Conservation (phyloP, 1,140 invertebrate genomes). For the Drosophila auraria region DNA sequence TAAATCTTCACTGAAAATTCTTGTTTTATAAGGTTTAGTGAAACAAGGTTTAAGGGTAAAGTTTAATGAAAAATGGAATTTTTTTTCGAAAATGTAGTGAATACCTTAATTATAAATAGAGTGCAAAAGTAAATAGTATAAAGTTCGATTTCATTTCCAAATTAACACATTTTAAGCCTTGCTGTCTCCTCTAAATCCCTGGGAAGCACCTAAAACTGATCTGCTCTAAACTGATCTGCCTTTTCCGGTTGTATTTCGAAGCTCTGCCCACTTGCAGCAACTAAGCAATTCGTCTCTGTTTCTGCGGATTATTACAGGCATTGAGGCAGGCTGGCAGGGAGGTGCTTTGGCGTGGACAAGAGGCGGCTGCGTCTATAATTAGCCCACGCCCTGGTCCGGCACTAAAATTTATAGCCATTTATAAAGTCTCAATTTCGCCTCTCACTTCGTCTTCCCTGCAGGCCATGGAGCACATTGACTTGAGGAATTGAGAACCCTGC, state of each 20-base stretch:
- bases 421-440: conserved; percentile 34
- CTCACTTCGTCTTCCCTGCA: conserved; percentile 26
- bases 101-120: not conserved
- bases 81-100: too few species aligned
- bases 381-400: conserved; percentile 35
- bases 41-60: too few species aligned
- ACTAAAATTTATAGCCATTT: conserved; percentile 40
- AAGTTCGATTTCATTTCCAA: not conserved
- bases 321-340: conserved; percentile 2
- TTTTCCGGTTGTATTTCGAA: conserved; percentile 11
- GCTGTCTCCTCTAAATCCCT: too few species aligned
- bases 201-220: not conserved
- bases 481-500: conserved; percentile 2
- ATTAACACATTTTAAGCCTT: not conserved
- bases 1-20: not conserved
- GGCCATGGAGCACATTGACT: conserved; percentile 68
- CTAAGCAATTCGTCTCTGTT: conserved; percentile 17
- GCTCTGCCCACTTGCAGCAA: conserved; percentile 19
- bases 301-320: conserved; percentile 9
- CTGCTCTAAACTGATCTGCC: not conserved
- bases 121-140: not conserved
- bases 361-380: conserved; percentile 38
- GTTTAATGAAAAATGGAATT: too few species aligned
- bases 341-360: not conserved
- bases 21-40: not conserved